These are phyloP conservation scores for Limnephilus lunatus DNA, from an alignment of 2,888 invertebrate genomes.

Conservation along the genomic window DNA sequence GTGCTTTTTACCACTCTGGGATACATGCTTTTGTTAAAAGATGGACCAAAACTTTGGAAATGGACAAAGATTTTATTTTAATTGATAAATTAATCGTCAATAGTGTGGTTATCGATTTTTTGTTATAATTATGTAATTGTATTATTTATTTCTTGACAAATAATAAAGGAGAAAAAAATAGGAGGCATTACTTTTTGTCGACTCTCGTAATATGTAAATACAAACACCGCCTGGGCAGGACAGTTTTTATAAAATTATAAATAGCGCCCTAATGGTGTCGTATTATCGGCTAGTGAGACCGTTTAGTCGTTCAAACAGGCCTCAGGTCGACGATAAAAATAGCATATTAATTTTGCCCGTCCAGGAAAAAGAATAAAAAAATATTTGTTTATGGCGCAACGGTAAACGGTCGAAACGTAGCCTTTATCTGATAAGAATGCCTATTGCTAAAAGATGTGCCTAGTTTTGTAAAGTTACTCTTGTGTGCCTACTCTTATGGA, in stretches of 20 bases:
- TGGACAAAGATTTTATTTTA: too few relatives aligned
- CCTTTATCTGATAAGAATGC: not conserved
- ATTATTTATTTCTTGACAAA: too few relatives aligned
- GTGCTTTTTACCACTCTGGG: too few relatives aligned
- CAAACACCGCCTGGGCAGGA: not conserved
- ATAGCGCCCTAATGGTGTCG: not conserved
- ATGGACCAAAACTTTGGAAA: too few relatives aligned
- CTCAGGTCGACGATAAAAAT: not conserved
- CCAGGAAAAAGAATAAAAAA: not conserved
- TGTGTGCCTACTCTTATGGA: too few relatives aligned
- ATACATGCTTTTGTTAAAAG: too few relatives aligned
- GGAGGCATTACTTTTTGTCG: too few relatives aligned
- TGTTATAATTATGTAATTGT: too few relatives aligned
- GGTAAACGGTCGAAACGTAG: not conserved
- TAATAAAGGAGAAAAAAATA: too few relatives aligned
- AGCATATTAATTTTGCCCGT: not conserved
- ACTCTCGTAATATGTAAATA: not conserved
- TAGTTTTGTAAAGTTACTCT: not conserved
- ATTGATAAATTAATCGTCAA: too few relatives aligned
- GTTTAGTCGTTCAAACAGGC: not conserved
- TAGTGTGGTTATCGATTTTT: too few relatives aligned
- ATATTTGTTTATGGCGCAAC: not conserved
- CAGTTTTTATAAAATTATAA: not conserved
- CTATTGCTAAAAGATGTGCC: not conserved
- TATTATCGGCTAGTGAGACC: not conserved